Base-by-base conservation (phyloP, 2,888 invertebrate genomes). In the Sceliomorpha sp. region DNA sequence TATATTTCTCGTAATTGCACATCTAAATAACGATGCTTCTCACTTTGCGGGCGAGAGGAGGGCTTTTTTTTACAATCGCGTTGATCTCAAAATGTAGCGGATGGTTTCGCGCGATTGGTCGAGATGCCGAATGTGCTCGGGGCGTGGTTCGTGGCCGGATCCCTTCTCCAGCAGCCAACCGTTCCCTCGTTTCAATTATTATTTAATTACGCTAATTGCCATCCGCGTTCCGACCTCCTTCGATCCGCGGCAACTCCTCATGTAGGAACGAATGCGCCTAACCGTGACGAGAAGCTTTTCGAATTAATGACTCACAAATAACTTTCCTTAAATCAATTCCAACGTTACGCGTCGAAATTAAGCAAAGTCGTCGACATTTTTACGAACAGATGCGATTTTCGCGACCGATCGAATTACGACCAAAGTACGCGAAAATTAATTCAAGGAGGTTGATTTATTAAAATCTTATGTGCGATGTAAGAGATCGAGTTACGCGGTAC, bases 121-220 rank as follows among this genome's bases (percentile, higher is more conserved):
- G 67, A 63, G 48, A 66, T 48, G 50, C 44, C 48, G 42, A 53
- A 71, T 71, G 59, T 59, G 37, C 42, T 62, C 13, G 51, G 70
- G 70, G 70, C 70, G 70, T 71, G 70, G 67, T 63, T 59, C 48
- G 51, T 59, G 39, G 56, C 32, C 20, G 56, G 55, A 67, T 72
- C 64, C 70, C 59, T 70, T 66, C 44, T 53, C 40, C 67, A 51
- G 48, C 74, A 70, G 70, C 79, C 79, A 82, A 78, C 80, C 84
- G 79, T 78, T 78, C 80, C 71, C 72, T 80, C 80, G 74, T 72
- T 77, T 81, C 84, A 81, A 86, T 86, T 84, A 87, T 83, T 85
- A 85, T 85, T 86, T 86, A 83, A 86, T 86, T 85, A 82, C 79
- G 77, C 79, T 85, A 85, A 84, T 85, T 81, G 82, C 75, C 77